phyloP scores from a whole-genome alignment of 2,888 invertebrate species.

The Rapana venosa region DNA sequence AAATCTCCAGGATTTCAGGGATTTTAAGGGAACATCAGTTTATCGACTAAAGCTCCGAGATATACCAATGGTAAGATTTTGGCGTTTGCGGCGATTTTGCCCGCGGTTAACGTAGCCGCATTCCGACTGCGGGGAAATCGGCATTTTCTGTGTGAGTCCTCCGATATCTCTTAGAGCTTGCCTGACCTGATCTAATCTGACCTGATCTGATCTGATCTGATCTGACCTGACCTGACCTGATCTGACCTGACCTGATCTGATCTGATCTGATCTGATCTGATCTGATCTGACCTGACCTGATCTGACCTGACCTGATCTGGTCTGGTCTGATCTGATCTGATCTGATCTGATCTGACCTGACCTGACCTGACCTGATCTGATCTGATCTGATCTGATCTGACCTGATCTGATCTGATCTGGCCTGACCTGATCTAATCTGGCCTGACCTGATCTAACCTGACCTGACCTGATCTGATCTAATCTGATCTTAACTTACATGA shows the following conservation, averaged over 20 bases:
- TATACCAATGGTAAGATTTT: too few species aligned
- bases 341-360: slow-evolving; percentile 7
- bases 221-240: not conserved
- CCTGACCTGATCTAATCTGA: not conserved
- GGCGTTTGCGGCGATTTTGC: too few species aligned
- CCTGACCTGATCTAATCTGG: too few species aligned
- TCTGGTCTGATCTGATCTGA: slow-evolving; percentile 13
- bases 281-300: slow-evolving; percentile 16
- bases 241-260: not conserved
- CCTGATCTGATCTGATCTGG: not conserved
- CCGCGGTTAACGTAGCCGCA: too few species aligned
- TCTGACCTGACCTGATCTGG: slow-evolving; percentile 18
- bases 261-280: not conserved
- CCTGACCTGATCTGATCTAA: not conserved
- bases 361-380: not conserved
- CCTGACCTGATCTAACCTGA: not conserved
- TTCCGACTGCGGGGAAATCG: too few species aligned
- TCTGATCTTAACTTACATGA: too few species aligned
- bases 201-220: not conserved
- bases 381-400: not conserved
- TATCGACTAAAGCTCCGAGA: too few species aligned
- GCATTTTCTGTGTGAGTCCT: not conserved
- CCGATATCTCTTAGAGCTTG: not conserved
- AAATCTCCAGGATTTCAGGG: too few species aligned
- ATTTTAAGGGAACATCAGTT: too few species aligned